Percentiles rank a stretch among this genome's conserved stretches.
These are phyloP conservation scores for Clitarchus hookeri DNA, from an alignment of 2,888 invertebrate genomes.

Conservation along the genomic window DNA sequence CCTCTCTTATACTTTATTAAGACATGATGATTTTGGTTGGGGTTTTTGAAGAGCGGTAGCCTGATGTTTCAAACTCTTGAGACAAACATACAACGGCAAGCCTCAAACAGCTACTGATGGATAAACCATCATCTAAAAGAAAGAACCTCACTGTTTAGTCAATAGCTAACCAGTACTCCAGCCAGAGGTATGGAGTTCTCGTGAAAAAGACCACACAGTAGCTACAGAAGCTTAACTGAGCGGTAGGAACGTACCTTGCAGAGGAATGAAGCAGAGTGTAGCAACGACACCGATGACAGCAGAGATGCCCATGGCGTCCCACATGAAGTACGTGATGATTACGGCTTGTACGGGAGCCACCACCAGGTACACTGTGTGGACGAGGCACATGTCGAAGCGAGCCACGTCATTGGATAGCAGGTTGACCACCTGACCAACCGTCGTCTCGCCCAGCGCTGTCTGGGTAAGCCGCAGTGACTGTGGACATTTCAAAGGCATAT, in stretches of 20 bases:
- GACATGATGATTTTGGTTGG: too few relatives aligned
- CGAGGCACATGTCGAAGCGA: conserved; percentile 83
- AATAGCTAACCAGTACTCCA: too few relatives aligned
- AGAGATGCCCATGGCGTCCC: conserved; percentile 42
- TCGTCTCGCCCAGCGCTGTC: conserved; percentile 70
- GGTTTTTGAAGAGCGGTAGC: too few relatives aligned
- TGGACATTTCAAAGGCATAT: neutral
- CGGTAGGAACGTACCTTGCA: conserved; percentile 42
- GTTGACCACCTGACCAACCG: conserved; percentile 91
- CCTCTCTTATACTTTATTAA: too few relatives aligned
- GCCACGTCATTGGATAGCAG: conserved; percentile 92
- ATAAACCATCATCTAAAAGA: too few relatives aligned
- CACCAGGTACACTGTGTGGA: conserved; percentile 87
- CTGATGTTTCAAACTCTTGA: too few relatives aligned
- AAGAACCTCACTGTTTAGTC: too few relatives aligned
- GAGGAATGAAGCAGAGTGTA: conserved; percentile 41
- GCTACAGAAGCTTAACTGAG: too few relatives aligned
- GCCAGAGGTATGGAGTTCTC: too few relatives aligned
- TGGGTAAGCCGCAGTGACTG: conserved; percentile 60
- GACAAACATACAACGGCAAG: too few relatives aligned
- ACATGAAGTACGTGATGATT: conserved; percentile 66
- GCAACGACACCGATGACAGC: conserved; percentile 44
- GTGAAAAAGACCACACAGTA: too few relatives aligned
- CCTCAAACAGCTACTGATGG: too few relatives aligned
- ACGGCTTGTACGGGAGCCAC: conserved; percentile 71